Evolutionary conservation across 2,888 invertebrate species (phyloP).

Genomic region (Gortyna flavago): DNA sequence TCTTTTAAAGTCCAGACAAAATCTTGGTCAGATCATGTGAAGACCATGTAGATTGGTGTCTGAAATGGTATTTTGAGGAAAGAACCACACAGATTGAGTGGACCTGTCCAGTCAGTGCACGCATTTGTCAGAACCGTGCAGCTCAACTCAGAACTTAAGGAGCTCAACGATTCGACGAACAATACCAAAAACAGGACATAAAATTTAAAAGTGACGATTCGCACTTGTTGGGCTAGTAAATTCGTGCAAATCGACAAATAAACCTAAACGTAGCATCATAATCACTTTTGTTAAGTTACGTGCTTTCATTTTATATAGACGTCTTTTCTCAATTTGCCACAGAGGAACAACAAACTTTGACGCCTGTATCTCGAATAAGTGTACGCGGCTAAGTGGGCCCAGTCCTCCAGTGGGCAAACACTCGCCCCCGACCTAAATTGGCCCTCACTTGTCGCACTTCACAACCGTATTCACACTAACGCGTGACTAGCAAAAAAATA

Average conservation of each 20-base stretch:
- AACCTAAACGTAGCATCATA: not conserved
- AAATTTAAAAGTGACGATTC: not conserved
- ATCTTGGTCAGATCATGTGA: no score
- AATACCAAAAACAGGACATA: no score
- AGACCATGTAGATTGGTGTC: no score
- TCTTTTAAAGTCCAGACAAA: no score
- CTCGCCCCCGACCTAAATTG: conserved; percentile 79
- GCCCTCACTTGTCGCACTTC: conserved; percentile 79
- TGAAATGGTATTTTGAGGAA: no score
- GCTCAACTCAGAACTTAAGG: no score
- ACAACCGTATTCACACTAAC: conserved; percentile 71
- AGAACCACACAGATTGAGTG: no score
- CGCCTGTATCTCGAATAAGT: conserved; percentile 34
- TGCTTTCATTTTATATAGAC: not conserved
- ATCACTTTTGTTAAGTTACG: not conserved
- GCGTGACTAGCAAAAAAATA: conserved; percentile 79
- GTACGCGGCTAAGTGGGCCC: conserved; percentile 58
- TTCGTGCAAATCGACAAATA: not conserved
- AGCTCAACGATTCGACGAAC: no score
- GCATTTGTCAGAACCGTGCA: no score
- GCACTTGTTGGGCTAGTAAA: not conserved
- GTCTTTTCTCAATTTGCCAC: not conserved
- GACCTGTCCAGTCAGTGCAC: no score
- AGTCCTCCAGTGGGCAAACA: conserved; percentile 76
- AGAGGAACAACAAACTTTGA: conserved; percentile 25